Evolutionary conservation across 1,140 invertebrate species (phyloP).

Genomic region (Helicoverpa zea): DNA sequence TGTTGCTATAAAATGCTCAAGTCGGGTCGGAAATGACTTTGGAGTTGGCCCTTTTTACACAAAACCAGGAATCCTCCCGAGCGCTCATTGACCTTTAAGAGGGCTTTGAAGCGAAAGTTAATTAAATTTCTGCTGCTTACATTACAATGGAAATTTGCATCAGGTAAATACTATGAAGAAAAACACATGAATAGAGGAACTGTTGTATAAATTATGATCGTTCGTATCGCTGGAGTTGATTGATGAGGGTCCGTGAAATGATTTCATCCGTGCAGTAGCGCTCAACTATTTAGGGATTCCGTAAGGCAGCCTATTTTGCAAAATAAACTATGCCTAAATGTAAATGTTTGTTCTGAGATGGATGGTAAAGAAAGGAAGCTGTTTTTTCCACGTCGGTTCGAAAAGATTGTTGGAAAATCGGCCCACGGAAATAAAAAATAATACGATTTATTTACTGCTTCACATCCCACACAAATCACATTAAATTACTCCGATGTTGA

Average conservation of each 20-base stretch:
- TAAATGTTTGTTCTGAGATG: slow-evolving; percentile 28
- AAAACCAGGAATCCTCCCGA: slow-evolving; percentile 64
- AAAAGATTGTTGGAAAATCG: neutral
- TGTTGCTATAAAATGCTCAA: slow-evolving; percentile 61
- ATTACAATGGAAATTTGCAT: slow-evolving; percentile 77
- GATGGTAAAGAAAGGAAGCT: slow-evolving; percentile 4
- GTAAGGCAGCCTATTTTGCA: neutral
- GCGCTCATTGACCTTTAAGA: slow-evolving; percentile 69
- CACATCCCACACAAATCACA: neutral
- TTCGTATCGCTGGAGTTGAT: slow-evolving; percentile 37
- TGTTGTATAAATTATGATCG: slow-evolving; percentile 44
- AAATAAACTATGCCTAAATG: slow-evolving; percentile 33
- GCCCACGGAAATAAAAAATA: neutral
- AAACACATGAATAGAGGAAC: slow-evolving; percentile 39
- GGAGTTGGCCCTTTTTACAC: slow-evolving; percentile 69
- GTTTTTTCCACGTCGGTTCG: neutral
- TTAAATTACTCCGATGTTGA: neutral
- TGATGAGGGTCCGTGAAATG: slow-evolving; percentile 47
- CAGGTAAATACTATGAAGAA: slow-evolving; percentile 52
- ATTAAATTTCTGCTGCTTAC: slow-evolving; percentile 78
- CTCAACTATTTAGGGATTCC: slow-evolving; percentile 21
- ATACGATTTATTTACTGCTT: neutral
- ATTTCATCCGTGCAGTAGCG: slow-evolving; percentile 34
- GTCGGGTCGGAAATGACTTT: slow-evolving; percentile 66
- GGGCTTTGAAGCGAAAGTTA: slow-evolving; percentile 73